phyloP scores from a whole-genome alignment of 2,113 vertebrate species.

The Neotoma lepida region DNA sequence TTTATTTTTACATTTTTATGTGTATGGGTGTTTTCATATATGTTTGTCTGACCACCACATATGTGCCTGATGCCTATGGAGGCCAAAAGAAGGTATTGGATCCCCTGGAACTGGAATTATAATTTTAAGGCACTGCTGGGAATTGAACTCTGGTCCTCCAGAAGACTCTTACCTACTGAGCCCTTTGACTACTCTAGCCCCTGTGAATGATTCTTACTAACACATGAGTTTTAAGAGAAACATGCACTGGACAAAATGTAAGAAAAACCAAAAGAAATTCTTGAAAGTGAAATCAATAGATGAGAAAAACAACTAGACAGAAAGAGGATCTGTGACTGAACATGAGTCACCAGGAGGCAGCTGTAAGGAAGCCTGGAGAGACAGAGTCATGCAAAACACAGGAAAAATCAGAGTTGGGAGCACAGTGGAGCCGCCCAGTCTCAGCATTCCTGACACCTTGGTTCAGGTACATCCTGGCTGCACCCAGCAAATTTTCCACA shows the following conservation, averaged over 20 bases:
- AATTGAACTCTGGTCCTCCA: background rate
- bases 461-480: too few species aligned
- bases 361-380: background rate
- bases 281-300: background rate
- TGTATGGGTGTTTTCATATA: background rate
- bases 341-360: background rate
- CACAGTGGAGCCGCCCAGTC: background rate
- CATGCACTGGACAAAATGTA: background rate
- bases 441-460: background rate
- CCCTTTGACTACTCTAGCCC: background rate
- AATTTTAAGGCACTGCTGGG: background rate
- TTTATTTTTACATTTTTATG: background rate
- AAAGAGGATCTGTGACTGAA: background rate
- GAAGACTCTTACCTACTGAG: background rate
- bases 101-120: background rate
- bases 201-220: background rate
- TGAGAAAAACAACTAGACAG: background rate
- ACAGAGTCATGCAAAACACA: background rate
- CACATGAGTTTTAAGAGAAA: background rate
- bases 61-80: background rate
- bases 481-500: background rate
- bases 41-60: background rate
- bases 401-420: background rate
- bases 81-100: background rate
- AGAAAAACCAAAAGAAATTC: background rate